Conservation (phyloP, 2,888 invertebrate genomes). For the Drosophila anomelani region DNA sequence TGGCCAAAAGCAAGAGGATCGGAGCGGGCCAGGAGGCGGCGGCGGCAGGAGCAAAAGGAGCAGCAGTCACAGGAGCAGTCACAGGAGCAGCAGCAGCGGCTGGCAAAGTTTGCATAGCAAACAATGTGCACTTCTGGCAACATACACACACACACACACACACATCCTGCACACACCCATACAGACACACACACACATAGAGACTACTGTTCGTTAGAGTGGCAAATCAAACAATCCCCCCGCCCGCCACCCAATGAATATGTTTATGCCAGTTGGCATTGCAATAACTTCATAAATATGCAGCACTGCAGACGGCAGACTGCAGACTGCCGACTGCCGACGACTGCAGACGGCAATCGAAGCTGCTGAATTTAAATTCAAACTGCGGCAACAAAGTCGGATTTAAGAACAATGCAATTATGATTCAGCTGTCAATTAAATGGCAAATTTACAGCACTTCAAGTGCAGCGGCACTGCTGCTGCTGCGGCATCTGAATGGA, state of each 20-base stretch:
- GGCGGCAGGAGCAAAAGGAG: conserved; percentile 6
- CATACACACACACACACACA: conserved; percentile 18
- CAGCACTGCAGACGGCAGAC: conserved; percentile 18
- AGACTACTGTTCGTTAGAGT: conserved; percentile 41
- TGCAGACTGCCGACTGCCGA: neutral
- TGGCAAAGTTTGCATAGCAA: conserved; percentile 66
- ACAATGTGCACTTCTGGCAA: conserved; percentile 61
- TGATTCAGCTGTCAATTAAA: conserved; percentile 52
- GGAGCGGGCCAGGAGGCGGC: neutral
- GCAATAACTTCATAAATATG: conserved; percentile 48
- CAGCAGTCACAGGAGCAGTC: conserved; percentile 22
- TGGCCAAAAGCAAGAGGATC: conserved; percentile 53
- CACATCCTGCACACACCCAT: neutral
- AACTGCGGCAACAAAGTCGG: conserved; percentile 27
- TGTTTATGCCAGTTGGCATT: conserved; percentile 49
- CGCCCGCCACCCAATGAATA: conserved; percentile 32
- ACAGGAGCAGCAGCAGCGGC: conserved; percentile 30
- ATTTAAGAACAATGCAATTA: conserved; percentile 42
- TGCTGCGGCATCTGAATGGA: conserved; percentile 9
- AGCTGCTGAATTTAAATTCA: conserved; percentile 37
- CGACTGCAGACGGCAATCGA: conserved; percentile 16
- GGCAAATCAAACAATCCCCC: conserved; percentile 38
- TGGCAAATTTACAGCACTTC: conserved; percentile 57
- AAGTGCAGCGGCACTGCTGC: conserved; percentile 23
- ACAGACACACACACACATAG: neutral